Evolutionary conservation across 2,888 invertebrate genomes (phyloP), one percentile per base, ranked within the genome.

Genomic region (Trilocha varians): DNA sequence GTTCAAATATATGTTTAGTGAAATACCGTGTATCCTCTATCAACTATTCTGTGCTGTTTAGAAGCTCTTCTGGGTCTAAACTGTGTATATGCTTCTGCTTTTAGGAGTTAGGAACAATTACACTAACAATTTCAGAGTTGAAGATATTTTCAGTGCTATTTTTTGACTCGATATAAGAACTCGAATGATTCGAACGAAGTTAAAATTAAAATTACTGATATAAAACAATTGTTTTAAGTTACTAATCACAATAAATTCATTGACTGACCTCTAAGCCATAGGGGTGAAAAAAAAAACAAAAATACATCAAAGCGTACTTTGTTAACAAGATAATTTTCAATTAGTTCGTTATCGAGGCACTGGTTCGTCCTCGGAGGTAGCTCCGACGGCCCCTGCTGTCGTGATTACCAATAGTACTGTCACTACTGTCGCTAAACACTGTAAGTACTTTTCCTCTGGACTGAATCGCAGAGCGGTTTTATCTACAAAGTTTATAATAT

Each of bases 301-400:
- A 4, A 11, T 11, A 9, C 25, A 11, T 25, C 25, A 66, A 83
- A 85, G 82, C 80, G n/a, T n/a, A n/a, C n/a, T n/a, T n/a, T 83
- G 83, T 84, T 85, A 83, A 85, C 77, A 84, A 83, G 76, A 73
- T 77, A 83, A 83, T 85, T 79, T 84, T 84, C 82, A 76, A 72
- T 79, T 86, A 87, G 86, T 84, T 79, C 85, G 85, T 54, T 85
- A 86, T 74, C 79, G 82, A 53, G 80, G 75, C 57, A 65, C 80
- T 52, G 44, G 44, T 9, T 38, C 46, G 16, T 44, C 52, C 9
- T 35, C 41, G 48, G 49, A 58, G n/a, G 43, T 50, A 48, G 45
- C 53, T 43, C 42, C 58, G 16, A 45, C 68, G 47, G 61, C 53
- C 55, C 62, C 58, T 40, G 49, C 63, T 49, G 48, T 49, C 14